Evolutionary conservation across 2,113 vertebrate genomes (phyloP).

Genomic region (Chionodraco myersi): DNA sequence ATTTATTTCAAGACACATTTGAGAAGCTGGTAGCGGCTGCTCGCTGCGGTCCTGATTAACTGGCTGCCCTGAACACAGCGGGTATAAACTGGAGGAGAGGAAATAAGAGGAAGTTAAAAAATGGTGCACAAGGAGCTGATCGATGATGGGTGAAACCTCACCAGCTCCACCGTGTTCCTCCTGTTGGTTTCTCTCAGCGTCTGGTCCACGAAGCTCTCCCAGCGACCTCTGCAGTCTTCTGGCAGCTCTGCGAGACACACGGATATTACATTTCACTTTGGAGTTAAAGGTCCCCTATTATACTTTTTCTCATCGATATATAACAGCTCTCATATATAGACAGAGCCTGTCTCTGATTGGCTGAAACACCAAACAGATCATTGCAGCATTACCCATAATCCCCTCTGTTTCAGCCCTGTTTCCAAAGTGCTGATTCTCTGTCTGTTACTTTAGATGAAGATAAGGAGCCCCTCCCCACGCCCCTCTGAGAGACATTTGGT

Average conservation of each 20-base stretch:
- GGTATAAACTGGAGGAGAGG: background rate
- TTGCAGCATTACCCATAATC: no score
- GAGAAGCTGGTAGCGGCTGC: conserved; percentile 6
- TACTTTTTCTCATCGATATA: no score
- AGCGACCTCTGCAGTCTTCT: conserved; percentile 93
- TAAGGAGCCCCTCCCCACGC: no score
- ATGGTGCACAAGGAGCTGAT: background rate
- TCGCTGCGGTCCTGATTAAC: conserved; percentile 4
- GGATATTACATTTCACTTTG: background rate
- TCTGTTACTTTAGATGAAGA: no score
- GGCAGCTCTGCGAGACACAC: conserved; percentile 87
- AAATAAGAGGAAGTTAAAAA: background rate
- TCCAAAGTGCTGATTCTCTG: no score
- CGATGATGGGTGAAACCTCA: conserved; percentile 69
- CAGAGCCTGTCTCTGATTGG: no score
- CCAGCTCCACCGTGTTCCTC: conserved; percentile 94
- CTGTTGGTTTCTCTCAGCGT: conserved; percentile 93
- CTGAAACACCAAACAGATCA: no score
- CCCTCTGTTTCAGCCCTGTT: no score
- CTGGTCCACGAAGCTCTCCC: conserved; percentile 97
- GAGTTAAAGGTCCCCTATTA: background rate
- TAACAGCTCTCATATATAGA: no score
- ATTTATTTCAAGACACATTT: conserved; percentile 16
- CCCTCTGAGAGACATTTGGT: no score
- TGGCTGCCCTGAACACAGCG: background rate